Base-by-base conservation (phyloP, 2,797 vertebrate genomes). In the Chloroceryle amazona region DNA sequence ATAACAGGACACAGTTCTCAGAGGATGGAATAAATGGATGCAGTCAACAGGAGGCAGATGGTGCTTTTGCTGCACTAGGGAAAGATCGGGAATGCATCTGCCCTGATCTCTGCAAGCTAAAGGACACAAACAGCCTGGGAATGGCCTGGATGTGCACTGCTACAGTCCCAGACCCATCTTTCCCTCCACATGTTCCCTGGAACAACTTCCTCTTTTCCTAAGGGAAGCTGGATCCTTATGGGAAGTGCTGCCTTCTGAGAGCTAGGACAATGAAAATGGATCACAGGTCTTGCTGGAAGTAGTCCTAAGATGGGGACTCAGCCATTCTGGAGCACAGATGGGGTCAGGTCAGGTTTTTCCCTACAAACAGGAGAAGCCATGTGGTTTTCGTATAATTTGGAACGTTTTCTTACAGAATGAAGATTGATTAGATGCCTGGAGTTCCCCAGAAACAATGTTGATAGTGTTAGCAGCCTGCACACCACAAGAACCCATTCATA, bases 371-470 rank as follows among this genome's bases (percentile, higher is more conserved):
- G 87, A 96, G 96, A 96, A 96, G 82, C 96, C 96, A 97, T 96
- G 96, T 96, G 96, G 94, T 95, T 96, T 96, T 96, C 16, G 76
- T 96, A 95, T 95, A 97, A 95, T 95, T 88, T 94, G 91, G 96
- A 97, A 96, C 90, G 0, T 94, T 96, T 96, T 95, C 82, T 81
- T 96, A 66, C 88, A 86, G 94, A 96, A 94, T 96, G 95, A 96
- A 96, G 96, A 96, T 97, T 97, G 96, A 97, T 97, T 96, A 96
- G 95, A 96, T 95, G 95, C 94, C 95, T 96, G 90, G 89, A 95
- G 96, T 94, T 97, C 94, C 94, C 95, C 90, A 96, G 96, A 90
- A 97, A 96, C 96, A 96, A 96, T 96, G 94, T 91, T 97, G 96
- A 97, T 96, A 97, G 96, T 97, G 96, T 96, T 96, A 96, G 96